Conservation (phyloP, 37 sponge, comb jelly and placozoan species). For the Agelas oroides region DNA sequence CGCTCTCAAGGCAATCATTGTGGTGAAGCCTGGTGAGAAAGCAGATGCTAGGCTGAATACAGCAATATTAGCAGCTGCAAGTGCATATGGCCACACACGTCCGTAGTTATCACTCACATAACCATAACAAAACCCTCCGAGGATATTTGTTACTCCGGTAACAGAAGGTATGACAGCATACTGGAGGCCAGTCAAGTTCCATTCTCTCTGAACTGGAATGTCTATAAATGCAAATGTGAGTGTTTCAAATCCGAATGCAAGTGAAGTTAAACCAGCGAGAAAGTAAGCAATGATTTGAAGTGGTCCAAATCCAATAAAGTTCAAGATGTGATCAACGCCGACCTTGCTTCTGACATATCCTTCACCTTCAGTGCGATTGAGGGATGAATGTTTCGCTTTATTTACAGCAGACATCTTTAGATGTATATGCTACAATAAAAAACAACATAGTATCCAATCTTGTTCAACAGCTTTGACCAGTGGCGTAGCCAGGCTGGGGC, state of each 20-base stretch:
- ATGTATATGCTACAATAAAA: no score
- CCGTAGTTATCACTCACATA: slow-evolving; percentile 44
- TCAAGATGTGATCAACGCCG: slow-evolving; percentile 12
- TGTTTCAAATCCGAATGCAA: slow-evolving; percentile 23
- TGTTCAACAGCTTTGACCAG: no score
- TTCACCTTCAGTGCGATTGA: no score
- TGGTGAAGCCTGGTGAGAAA: slow-evolving; percentile 39
- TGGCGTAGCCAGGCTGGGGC: no score
- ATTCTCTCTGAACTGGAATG: not conserved
- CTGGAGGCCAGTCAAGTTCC: slow-evolving; percentile 10
- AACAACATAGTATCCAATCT: no score
- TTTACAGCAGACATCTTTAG: no score
- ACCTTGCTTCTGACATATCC: not conserved
- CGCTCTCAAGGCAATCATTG: slow-evolving; percentile 34
- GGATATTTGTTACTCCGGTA: slow-evolving; percentile 29
- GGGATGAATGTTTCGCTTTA: no score
- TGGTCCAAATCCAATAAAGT: slow-evolving; percentile 40
- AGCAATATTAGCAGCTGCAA: slow-evolving; percentile 9
- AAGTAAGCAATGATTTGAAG: slow-evolving; percentile 35
- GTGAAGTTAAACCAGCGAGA: slow-evolving; percentile 8
- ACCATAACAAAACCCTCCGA: slow-evolving; percentile 32
- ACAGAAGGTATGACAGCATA: slow-evolving; percentile 41
- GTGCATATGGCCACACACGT: slow-evolving; percentile 55
- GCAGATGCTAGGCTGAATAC: slow-evolving; percentile 46
- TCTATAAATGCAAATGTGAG: slow-evolving; percentile 28